These are phyloP conservation scores for Eutrigla gurnardus DNA, from an alignment of 2,797 vertebrate species.

Conservation along the genomic window DNA sequence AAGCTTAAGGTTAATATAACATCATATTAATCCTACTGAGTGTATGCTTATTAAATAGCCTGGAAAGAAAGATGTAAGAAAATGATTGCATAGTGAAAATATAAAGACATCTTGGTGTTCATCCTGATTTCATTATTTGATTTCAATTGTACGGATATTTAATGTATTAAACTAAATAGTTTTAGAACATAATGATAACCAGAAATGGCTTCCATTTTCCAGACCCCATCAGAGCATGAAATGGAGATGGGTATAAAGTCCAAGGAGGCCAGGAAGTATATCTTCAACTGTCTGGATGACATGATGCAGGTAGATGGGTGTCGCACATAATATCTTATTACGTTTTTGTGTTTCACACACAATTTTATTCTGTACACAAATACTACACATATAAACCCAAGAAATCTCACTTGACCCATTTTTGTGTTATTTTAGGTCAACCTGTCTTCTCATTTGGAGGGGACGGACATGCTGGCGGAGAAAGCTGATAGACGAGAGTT, in stretches of 20 bases:
- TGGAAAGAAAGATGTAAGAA: neutral
- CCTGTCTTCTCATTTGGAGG: conserved; percentile 96
- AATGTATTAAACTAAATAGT: neutral
- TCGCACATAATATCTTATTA: neutral
- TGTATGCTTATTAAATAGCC: neutral
- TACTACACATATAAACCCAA: neutral
- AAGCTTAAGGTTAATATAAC: conserved; percentile 90
- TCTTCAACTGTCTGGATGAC: conserved; percentile 99
- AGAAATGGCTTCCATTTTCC: neutral
- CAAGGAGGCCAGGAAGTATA: conserved; percentile 98
- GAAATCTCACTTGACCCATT: neutral
- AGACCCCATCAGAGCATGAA: conserved; percentile 98
- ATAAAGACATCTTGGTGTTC: neutral
- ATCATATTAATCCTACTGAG: neutral
- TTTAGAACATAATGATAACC: neutral
- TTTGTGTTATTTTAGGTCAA: conserved; percentile 88
- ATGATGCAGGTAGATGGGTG: conserved; percentile 92
- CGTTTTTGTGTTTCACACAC: too few species aligned
- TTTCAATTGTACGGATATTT: neutral
- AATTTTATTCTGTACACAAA: neutral
- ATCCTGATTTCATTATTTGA: neutral
- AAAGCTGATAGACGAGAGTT: conserved; percentile 98
- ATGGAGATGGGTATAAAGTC: conserved; percentile 98
- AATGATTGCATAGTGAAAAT: neutral
- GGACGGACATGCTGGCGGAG: conserved; percentile 98